Conservation (phyloP, 2,888 invertebrate species). For the Auanema sp. region DNA sequence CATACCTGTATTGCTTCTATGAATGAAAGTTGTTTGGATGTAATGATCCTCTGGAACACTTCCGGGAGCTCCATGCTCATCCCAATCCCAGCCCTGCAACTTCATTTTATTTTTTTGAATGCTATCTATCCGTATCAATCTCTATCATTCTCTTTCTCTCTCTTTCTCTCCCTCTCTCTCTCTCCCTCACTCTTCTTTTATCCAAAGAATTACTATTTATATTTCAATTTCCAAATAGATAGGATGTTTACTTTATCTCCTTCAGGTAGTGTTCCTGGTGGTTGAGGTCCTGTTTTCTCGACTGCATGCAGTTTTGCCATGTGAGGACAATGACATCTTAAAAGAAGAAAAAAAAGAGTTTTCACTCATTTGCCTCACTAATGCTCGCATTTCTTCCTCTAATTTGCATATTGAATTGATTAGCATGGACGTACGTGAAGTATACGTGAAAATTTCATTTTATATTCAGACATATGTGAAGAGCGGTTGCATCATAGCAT, state of each 20-base stretch:
- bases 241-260: conserved; percentile 12
- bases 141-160: not conserved
- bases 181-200: no score
- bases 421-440: not conserved
- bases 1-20: conserved; percentile 40
- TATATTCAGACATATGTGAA: not conserved
- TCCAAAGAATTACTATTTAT: no score
- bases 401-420: conserved; percentile 1
- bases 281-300: conserved; percentile 26
- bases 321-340: conserved; percentile 42
- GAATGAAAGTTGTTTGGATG: conserved; percentile 53
- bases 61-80: conserved; percentile 39
- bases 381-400: conserved; percentile 1
- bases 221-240: no score
- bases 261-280: conserved; percentile 35
- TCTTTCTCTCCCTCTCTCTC: conserved; percentile 5
- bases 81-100: conserved; percentile 41
- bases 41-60: conserved; percentile 48
- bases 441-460: not conserved
- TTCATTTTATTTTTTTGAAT: no score
- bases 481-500: not conserved
- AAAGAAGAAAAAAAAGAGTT: conserved; percentile 10
- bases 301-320: conserved; percentile 34
- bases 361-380: conserved; percentile 10
- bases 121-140: no score